These are phyloP conservation scores for Galemys pyrenaicus DNA, from an alignment of 2,113 vertebrate species.

Conservation along the genomic window DNA sequence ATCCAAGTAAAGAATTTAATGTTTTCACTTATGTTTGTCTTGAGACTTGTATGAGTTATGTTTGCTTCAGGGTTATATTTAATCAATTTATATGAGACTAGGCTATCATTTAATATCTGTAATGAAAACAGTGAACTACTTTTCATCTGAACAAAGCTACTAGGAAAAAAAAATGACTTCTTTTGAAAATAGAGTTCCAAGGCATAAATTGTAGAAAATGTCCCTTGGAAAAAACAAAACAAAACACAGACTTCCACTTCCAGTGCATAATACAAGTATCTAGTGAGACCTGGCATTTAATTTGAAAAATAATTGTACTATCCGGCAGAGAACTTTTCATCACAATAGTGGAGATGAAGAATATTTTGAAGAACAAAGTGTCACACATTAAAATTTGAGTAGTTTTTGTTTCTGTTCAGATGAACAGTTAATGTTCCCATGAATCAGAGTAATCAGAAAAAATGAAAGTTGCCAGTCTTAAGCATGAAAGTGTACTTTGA, in stretches of 20 bases:
- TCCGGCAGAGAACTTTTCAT: neutral
- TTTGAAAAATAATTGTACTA: neutral
- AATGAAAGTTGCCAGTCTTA: neutral
- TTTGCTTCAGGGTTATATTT: conserved; percentile 43
- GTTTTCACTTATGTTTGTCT: conserved; percentile 41
- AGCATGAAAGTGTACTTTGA: neutral
- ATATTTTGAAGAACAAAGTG: conserved; percentile 24
- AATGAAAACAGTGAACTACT: conserved; percentile 6
- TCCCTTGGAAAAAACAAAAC: neutral
- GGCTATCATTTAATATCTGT: conserved; percentile 12
- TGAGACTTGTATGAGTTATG: conserved; percentile 31
- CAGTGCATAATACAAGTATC: neutral
- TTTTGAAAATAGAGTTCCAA: conserved; percentile 29
- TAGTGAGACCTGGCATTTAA: neutral
- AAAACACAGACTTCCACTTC: neutral
- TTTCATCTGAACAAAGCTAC: conserved; percentile 21
- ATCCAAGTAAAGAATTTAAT: neutral
- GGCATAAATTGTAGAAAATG: neutral
- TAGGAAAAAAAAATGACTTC: neutral
- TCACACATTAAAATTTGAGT: neutral
- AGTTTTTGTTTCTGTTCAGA: conserved; percentile 24
- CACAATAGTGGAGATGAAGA: neutral
- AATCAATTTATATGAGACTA: conserved; percentile 32
- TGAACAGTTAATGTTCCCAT: neutral
- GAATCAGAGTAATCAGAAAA: neutral